Base-by-base conservation (phyloP, 2,888 invertebrate genomes). In the Corbicula japonica region DNA sequence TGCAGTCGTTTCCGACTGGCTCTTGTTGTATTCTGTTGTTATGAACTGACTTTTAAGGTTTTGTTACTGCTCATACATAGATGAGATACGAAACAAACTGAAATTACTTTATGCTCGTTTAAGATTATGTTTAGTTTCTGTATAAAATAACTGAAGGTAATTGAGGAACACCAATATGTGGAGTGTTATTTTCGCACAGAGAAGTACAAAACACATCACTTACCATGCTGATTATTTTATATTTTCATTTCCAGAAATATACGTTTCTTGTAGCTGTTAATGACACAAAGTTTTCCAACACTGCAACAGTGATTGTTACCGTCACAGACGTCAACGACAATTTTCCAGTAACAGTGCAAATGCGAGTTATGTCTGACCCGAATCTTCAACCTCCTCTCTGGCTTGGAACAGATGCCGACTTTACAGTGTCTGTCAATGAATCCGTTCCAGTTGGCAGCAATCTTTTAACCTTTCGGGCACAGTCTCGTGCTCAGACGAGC, bases 261-360 rank as follows among this genome's bases (percentile, higher is more conserved):
- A 66, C 61, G 18, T 76, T 86, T 21, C 61, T 44, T 5, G 78
- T 86, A 1, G 66, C 54, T 30, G 88, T 87, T 32, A 60, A 62
- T 72, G 88, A 88, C 66, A 63, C 71, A 5, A 66, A 58, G 26
- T 80, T 76, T 41, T 68, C 66, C 6, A 77, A 54, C 69, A 63
- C 70, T 1, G 88, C 91, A 2, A 84, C 62, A 3, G 88, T 91
- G 1, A 73, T 83, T 10, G 86, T 92, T 5, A 78, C 83, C 18
- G 85, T 93, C 15, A 70, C 76, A n/a, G 92, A 93, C 71, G 86
- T 90, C 21, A 93, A 93, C 78, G 90, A 92, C 79, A 89, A 92
- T 41, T 65, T 76, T 15, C 92, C 93, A 0, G 70, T 78, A 95
- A 98, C 98, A 95, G 98, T 98, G 95, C 97, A 97, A 95, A 98